These are phyloP conservation scores for Hydrozoanthus tunicans DNA, from an alignment of 64 coral and sea anemone genomes.

Conservation along the genomic window DNA sequence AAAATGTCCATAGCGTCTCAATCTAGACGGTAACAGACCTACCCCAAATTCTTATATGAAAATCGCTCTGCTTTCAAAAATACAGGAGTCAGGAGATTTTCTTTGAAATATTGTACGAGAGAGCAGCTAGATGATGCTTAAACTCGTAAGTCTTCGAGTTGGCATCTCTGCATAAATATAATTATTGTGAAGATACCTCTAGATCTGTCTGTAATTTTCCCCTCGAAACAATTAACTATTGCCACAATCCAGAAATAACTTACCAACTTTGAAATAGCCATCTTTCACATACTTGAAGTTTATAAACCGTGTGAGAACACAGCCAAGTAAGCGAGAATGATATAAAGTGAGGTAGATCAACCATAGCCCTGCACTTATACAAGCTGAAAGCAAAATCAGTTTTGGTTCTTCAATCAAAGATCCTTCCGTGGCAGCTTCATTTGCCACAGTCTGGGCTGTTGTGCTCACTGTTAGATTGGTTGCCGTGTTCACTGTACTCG, in stretches of 20 bases:
- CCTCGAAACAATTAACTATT: not conserved
- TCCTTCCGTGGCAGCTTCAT: not conserved
- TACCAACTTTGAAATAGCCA: slow-evolving; percentile 89
- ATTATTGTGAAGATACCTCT: not conserved
- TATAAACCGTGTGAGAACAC: slow-evolving; percentile 69
- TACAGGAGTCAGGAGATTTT: too few relatives aligned
- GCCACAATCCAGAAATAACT: not conserved
- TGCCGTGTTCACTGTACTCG: not conserved
- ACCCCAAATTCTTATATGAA: too few relatives aligned
- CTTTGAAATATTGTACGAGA: too few relatives aligned
- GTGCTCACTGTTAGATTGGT: not conserved
- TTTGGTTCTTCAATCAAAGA: slow-evolving; percentile 20
- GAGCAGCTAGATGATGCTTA: too few relatives aligned
- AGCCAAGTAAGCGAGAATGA: slow-evolving; percentile 79
- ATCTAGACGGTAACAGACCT: too few relatives aligned
- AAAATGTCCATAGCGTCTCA: too few relatives aligned
- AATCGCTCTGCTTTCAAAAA: too few relatives aligned
- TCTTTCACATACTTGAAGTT: slow-evolving; percentile 82
- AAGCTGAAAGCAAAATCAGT: slow-evolving; percentile 69
- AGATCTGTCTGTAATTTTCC: not conserved
- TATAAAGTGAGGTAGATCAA: slow-evolving; percentile 87
- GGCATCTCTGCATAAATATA: not conserved
- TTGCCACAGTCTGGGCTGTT: not conserved
- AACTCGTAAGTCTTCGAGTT: not conserved
- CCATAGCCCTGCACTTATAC: slow-evolving; percentile 74